Evolutionary conservation across 2,888 invertebrate genomes (phyloP).

Genomic region (Netelia melanura): DNA sequence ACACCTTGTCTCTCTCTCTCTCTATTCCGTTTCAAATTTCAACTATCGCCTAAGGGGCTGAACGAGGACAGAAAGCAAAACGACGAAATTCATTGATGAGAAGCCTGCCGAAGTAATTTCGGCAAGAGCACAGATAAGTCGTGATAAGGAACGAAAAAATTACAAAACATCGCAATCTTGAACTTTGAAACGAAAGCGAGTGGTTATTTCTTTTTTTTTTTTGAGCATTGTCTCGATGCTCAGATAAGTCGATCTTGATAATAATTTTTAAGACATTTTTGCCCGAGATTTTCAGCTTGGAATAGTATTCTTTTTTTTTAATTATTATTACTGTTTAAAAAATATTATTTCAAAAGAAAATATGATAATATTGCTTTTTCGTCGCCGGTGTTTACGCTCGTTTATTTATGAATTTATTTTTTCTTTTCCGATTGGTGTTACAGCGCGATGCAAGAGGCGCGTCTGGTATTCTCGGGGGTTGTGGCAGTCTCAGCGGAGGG

Average conservation of each 20-base stretch:
- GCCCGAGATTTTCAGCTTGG: no score
- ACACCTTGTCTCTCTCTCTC: not conserved
- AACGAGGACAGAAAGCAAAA: not conserved
- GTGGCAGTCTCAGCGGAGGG: slow-evolving; percentile 78
- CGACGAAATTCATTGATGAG: not conserved
- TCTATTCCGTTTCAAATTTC: not conserved
- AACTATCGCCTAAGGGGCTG: not conserved
- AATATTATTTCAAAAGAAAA: not conserved
- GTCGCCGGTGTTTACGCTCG: not conserved
- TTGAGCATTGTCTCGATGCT: not conserved
- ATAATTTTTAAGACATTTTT: not conserved
- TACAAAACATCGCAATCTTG: slow-evolving; percentile 5
- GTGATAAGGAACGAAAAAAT: not conserved
- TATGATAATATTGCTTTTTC: not conserved
- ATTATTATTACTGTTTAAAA: not conserved
- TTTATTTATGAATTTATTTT: not conserved
- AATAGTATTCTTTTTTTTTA: not conserved
- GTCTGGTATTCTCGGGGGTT: slow-evolving; percentile 77
- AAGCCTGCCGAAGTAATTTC: not conserved
- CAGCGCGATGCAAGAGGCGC: slow-evolving; percentile 81
- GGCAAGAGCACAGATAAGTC: not conserved
- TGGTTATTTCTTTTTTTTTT: not conserved
- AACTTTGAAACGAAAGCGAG: slow-evolving; percentile 16
- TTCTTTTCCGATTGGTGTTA: slow-evolving; percentile 42
- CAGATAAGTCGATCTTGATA: not conserved